phyloP scores from a whole-genome alignment of 2,888 invertebrate genomes.

The Pseudanteris insignis region DNA sequence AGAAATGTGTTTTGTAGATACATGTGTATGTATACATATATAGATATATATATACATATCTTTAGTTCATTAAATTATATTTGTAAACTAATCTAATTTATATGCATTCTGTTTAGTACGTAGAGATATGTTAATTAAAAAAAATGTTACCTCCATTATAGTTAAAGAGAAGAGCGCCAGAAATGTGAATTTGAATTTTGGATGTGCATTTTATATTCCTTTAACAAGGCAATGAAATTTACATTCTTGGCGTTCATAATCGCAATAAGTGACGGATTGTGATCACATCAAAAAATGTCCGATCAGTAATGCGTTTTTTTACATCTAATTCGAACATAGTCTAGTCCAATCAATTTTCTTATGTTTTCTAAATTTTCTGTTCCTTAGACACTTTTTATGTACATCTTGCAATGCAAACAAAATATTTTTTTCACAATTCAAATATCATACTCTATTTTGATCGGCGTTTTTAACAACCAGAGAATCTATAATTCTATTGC shows the following conservation, averaged over 20 bases:
- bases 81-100: constrained; percentile 32
- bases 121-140: constrained; percentile 8
- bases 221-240: constrained; percentile 6
- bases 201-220: constrained; percentile 27
- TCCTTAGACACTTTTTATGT: constrained; percentile 16
- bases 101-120: constrained; percentile 8
- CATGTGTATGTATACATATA: too few species aligned
- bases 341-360: constrained; percentile 17
- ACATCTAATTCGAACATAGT: constrained; percentile 14
- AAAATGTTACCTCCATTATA: constrained; percentile 24
- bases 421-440: too few species aligned
- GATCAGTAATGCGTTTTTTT: constrained; percentile 4
- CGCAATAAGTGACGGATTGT: constrained; percentile 31
- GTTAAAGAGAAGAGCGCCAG: constrained; percentile 27
- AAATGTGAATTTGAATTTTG: constrained; percentile 15
- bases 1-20: constrained; percentile 39
- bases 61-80: constrained; percentile 32
- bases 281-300: constrained; percentile 27
- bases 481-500: too few species aligned
- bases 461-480: too few species aligned
- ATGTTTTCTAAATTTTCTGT: constrained; percentile 17
- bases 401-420: too few species aligned
- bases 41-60: constrained; percentile 27
- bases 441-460: too few species aligned
- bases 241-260: constrained; percentile 16